Percentiles rank a stretch among this genome's conserved stretches.
These are phyloP conservation scores for Drosophila truncata DNA, from an alignment of 1,140 invertebrate genomes.

Conservation along the genomic window DNA sequence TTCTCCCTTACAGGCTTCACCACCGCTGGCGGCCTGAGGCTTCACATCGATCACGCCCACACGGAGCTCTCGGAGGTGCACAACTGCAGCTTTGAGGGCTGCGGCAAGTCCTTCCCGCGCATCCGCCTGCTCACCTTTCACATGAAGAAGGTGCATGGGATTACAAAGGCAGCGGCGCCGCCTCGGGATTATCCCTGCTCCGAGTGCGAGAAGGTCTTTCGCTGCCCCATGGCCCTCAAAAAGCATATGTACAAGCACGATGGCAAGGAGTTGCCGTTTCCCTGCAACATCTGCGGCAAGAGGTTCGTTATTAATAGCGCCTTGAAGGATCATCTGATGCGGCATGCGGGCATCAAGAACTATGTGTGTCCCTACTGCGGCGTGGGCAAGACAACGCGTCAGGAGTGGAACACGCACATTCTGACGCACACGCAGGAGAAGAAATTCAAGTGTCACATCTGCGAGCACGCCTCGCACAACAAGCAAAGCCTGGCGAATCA, in stretches of 20 bases:
- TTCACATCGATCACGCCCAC: conserved; percentile 79
- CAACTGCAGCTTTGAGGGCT: conserved; percentile 70
- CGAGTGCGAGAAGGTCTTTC: conserved; percentile 80
- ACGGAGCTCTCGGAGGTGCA: conserved; percentile 73
- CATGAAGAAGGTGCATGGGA: conserved; percentile 78
- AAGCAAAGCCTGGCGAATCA: conserved; percentile 80
- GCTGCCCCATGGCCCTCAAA: conserved; percentile 80
- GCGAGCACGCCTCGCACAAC: conserved; percentile 79
- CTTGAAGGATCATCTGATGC: conserved; percentile 79
- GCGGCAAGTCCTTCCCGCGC: conserved; percentile 74
- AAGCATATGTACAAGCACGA: conserved; percentile 87
- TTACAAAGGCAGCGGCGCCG: conserved; percentile 71
- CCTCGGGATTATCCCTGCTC: conserved; percentile 75
- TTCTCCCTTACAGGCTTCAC: conserved; percentile 53
- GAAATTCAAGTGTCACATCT: conserved; percentile 81
- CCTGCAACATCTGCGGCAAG: conserved; percentile 87
- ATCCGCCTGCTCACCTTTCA: conserved; percentile 81
- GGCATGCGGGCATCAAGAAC: conserved; percentile 83
- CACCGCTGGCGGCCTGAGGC: conserved; percentile 72
- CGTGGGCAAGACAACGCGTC: conserved; percentile 77
- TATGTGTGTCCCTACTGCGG: conserved; percentile 83
- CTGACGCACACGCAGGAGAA: conserved; percentile 81
- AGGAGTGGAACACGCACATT: conserved; percentile 84
- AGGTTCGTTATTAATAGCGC: conserved; percentile 81
- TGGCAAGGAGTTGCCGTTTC: conserved; percentile 87